These are phyloP conservation scores for Microplitis manilae DNA, from an alignment of 2,888 invertebrate genomes.

Conservation along the genomic window DNA sequence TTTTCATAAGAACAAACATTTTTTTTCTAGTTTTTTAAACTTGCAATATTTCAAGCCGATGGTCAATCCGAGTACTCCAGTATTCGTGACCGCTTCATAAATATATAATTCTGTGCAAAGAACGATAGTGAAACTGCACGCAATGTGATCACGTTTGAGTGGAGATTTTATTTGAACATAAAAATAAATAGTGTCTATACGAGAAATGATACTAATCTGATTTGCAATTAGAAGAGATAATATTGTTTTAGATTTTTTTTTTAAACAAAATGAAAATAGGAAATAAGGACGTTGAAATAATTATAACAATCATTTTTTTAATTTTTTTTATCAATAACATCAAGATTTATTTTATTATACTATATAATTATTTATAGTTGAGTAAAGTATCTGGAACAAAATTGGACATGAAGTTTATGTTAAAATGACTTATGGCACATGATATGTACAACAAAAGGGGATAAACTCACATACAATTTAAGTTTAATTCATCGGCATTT, in stretches of 20 bases:
- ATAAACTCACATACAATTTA: conserved; percentile 44
- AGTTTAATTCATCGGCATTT: conserved; percentile 29
- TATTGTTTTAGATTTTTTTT: background rate
- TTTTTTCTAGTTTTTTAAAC: background rate
- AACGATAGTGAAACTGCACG: conserved; percentile 54
- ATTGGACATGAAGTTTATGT: conserved; percentile 70
- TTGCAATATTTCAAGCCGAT: conserved; percentile 35
- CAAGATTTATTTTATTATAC: conserved; percentile 71
- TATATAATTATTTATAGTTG: conserved; percentile 69
- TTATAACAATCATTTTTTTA: conserved; percentile 8
- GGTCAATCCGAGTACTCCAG: conserved; percentile 57
- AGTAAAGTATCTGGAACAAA: conserved; percentile 71
- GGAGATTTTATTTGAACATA: conserved; percentile 23
- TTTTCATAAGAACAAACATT: background rate
- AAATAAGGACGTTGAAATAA: conserved; percentile 45
- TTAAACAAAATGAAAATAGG: background rate
- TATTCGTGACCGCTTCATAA: conserved; percentile 58
- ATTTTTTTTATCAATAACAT: conserved; percentile 69
- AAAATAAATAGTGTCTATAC: conserved; percentile 26
- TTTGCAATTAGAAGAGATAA: background rate
- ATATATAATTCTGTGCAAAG: conserved; percentile 60
- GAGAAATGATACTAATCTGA: background rate
- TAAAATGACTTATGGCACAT: conserved; percentile 71
- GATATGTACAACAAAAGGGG: conserved; percentile 69
- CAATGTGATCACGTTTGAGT: conserved; percentile 41